These are phyloP conservation scores for Gavia stellata DNA, from an alignment of 2,113 vertebrate genomes.

Conservation along the genomic window DNA sequence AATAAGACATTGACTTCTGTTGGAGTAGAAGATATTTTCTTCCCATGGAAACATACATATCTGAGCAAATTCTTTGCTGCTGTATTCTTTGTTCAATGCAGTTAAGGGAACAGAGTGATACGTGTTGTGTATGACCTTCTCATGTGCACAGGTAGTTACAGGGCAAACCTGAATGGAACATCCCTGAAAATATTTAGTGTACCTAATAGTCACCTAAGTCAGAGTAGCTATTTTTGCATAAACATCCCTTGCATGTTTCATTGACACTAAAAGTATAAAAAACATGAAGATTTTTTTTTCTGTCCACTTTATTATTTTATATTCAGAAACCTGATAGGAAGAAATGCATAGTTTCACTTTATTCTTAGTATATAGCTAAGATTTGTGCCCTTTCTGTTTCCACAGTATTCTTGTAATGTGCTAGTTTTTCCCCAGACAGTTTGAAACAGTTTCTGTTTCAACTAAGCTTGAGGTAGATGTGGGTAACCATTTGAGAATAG, in stretches of 20 bases:
- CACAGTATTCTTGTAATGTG: neutral
- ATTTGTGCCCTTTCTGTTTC: slow-evolving; percentile 13
- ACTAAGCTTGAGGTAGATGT: neutral
- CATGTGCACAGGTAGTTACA: neutral
- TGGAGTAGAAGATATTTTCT: neutral
- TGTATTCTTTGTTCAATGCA: neutral
- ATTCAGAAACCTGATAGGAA: neutral
- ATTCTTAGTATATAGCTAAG: neutral
- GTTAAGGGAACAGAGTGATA: neutral
- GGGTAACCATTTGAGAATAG: neutral
- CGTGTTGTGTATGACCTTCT: neutral
- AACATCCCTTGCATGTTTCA: neutral
- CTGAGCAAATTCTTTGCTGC: neutral
- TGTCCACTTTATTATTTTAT: neutral
- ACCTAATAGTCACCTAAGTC: neutral
- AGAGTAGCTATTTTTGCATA: neutral
- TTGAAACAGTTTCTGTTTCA: neutral
- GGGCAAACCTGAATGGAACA: neutral
- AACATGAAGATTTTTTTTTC: neutral
- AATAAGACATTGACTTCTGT: neutral
- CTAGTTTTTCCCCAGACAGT: neutral
- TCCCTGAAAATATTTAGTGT: neutral
- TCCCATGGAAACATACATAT: neutral
- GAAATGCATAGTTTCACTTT: slow-evolving; percentile 8
- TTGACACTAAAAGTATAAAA: slow-evolving; percentile 1